These are phyloP conservation scores for Cataglyphis albicans DNA, from an alignment of 2,888 invertebrate genomes.

Conservation along the genomic window DNA sequence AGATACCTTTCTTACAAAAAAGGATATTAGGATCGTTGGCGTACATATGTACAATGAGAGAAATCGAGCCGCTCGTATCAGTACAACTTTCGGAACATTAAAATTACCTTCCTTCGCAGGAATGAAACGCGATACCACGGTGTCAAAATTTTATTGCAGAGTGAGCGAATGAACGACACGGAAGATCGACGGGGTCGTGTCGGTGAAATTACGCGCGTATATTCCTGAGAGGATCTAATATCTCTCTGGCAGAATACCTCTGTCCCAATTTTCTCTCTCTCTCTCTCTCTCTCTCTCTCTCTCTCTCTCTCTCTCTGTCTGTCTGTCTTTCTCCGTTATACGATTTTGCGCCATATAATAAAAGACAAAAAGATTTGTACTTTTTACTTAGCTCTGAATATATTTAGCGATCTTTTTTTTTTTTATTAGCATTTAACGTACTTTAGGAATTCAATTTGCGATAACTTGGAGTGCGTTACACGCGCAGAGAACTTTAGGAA, in stretches of 20 bases:
- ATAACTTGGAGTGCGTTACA: background rate
- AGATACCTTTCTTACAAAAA: conserved; percentile 70
- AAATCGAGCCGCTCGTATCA: conserved; percentile 49
- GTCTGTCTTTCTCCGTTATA: background rate
- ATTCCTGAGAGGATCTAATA: conserved; percentile 42
- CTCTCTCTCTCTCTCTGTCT: background rate
- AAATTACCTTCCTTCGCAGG: conserved; percentile 56
- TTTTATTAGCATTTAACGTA: conserved; percentile 26
- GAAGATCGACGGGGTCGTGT: conserved; percentile 36
- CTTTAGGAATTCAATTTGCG: conserved; percentile 25
- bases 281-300: background rate
- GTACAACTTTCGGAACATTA: conserved; percentile 19
- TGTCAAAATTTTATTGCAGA: conserved; percentile 60
- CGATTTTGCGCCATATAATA: background rate
- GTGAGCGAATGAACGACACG: background rate
- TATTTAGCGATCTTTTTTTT: background rate
- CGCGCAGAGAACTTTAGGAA: conserved; percentile 64
- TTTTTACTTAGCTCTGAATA: background rate
- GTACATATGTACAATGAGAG: conserved; percentile 48
- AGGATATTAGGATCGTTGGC: conserved; percentile 67
- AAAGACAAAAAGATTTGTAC: conserved; percentile 24
- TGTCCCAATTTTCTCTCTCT: background rate
- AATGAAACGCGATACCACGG: conserved; percentile 24
- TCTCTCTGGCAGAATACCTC: background rate
- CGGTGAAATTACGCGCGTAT: conserved; percentile 34